phyloP scores from a whole-genome alignment of 2,113 vertebrate species.

The Aythya baeri region DNA sequence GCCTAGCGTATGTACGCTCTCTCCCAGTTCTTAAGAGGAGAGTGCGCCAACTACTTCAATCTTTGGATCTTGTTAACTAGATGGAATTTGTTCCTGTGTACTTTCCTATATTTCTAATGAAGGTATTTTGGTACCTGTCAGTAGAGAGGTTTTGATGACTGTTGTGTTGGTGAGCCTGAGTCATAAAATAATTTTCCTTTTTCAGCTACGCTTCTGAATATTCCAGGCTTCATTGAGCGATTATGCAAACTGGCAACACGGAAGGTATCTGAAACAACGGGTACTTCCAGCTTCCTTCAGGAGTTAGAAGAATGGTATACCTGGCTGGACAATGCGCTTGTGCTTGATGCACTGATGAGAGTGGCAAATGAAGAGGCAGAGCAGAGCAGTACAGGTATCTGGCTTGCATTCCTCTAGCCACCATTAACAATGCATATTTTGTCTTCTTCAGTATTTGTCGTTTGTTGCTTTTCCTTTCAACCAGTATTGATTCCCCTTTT shows the following conservation, averaged over 20 bases:
- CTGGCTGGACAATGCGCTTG: constrained; percentile 95
- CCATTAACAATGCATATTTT: background rate
- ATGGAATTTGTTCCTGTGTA: background rate
- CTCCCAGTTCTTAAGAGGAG: background rate
- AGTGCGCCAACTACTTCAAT: background rate
- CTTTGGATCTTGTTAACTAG: background rate
- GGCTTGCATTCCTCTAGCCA: background rate
- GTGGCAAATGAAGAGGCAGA: constrained; percentile 95
- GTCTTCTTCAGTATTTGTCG: background rate
- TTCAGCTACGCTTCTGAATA: constrained; percentile 92
- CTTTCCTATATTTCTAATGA: fast-evolving
- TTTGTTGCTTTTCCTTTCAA: background rate
- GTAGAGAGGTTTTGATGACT: background rate
- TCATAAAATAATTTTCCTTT: background rate
- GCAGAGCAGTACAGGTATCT: constrained; percentile 91
- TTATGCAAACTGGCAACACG: constrained; percentile 94
- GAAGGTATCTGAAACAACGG: constrained; percentile 93
- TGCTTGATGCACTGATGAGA: constrained; percentile 96
- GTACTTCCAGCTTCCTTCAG: constrained; percentile 91
- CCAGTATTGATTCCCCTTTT: background rate
- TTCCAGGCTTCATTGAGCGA: constrained; percentile 95
- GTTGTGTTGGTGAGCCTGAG: background rate
- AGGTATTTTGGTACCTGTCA: background rate
- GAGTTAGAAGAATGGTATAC: constrained; percentile 98
- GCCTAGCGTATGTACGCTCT: background rate